Evolutionary conservation across 2,888 invertebrate genomes (phyloP).

Genomic region (Trichopria drosophilae): DNA sequence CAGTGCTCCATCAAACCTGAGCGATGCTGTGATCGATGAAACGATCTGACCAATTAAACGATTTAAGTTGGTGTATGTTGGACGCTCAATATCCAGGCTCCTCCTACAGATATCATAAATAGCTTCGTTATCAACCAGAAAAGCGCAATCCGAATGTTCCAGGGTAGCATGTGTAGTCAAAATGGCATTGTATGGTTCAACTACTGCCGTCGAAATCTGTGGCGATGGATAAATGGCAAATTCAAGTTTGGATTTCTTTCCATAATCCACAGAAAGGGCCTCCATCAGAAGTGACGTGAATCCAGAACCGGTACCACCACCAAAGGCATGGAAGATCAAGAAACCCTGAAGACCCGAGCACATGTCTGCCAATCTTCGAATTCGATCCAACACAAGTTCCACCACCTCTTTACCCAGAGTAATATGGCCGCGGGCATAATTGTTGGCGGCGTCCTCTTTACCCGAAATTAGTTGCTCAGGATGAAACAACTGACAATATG

Average conservation of each 20-base stretch:
- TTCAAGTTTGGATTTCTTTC: no score
- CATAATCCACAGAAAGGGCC: slow-evolving; percentile 67
- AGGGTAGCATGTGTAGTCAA: slow-evolving; percentile 87
- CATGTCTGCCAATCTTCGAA: slow-evolving; percentile 63
- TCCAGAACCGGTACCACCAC: slow-evolving; percentile 67
- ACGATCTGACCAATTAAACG: slow-evolving; percentile 69
- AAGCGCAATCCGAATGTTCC: slow-evolving; percentile 69
- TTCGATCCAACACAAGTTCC: slow-evolving; percentile 62
- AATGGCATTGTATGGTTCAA: slow-evolving; percentile 91
- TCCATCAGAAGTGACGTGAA: slow-evolving; percentile 71
- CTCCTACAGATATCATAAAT: slow-evolving; percentile 64
- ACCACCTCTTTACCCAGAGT: slow-evolving; percentile 67
- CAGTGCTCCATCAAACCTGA: slow-evolving; percentile 66
- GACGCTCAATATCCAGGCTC: slow-evolving; percentile 68
- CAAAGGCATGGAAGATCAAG: slow-evolving; percentile 69
- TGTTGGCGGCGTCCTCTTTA: slow-evolving; percentile 72
- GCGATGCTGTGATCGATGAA: slow-evolving; percentile 64
- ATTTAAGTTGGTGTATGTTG: slow-evolving; percentile 72
- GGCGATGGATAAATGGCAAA: slow-evolving; percentile 72
- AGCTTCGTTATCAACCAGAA: slow-evolving; percentile 63
- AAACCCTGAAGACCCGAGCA: slow-evolving; percentile 66
- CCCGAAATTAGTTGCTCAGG: slow-evolving; percentile 73
- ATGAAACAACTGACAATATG: slow-evolving; percentile 68
- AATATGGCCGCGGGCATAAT: slow-evolving; percentile 71
- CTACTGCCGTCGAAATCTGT: slow-evolving; percentile 79